These are phyloP conservation scores for Gnathonemus longibarbis DNA, from an alignment of 2,113 vertebrate genomes.

Conservation along the genomic window DNA sequence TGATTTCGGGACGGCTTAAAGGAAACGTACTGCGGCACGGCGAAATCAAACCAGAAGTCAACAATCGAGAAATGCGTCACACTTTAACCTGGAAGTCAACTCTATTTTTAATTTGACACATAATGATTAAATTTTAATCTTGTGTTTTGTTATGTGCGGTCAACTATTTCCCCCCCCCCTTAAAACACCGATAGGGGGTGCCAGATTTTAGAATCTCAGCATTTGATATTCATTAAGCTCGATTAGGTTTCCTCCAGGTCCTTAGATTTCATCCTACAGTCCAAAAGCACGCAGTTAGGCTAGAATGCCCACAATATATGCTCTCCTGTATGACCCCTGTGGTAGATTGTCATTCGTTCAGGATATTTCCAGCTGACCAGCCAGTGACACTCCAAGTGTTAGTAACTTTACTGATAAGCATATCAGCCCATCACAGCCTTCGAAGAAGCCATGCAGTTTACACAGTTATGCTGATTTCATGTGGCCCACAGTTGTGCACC, in stretches of 20 bases:
- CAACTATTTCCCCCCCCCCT: fast-evolving
- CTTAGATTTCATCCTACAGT: not conserved
- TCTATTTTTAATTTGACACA: not conserved
- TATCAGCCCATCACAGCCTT: not conserved
- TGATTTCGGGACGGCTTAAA: slow-evolving; percentile 35
- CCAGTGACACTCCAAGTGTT: not conserved
- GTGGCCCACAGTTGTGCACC: not conserved
- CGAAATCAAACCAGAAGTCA: not conserved
- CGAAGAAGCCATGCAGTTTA: not conserved
- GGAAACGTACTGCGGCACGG: not conserved
- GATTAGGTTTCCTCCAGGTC: not conserved
- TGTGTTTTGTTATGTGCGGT: not conserved
- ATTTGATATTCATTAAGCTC: not conserved
- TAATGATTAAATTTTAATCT: not conserved
- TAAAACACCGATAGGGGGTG: not conserved
- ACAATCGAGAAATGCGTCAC: not conserved
- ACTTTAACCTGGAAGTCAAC: not conserved
- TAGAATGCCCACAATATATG: not conserved
- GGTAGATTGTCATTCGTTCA: not conserved
- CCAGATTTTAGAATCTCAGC: not conserved
- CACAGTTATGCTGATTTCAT: not conserved
- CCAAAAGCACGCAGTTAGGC: not conserved
- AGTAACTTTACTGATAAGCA: not conserved
- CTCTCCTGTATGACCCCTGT: not conserved
- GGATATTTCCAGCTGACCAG: not conserved